A percentile compares a stretch with the other conserved stretches of the same genome.
Evolutionary conservation across 1,140 invertebrate genomes (phyloP).

Genomic region (Drosophila sulfurigaster): DNA sequence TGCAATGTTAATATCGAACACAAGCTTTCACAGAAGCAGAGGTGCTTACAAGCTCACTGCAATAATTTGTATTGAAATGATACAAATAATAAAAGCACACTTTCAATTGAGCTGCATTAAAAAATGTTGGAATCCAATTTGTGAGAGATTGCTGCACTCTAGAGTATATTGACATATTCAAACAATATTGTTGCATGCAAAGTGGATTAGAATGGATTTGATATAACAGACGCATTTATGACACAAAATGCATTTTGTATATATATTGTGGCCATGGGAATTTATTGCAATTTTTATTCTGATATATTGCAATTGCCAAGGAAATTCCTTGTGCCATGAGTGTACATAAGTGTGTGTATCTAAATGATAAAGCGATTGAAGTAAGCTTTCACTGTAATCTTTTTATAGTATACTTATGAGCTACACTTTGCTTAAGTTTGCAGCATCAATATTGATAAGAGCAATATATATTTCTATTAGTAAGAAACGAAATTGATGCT

Average conservation of each 20-base stretch:
- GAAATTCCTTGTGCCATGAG: not conserved
- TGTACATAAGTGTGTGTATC: constrained; percentile 9
- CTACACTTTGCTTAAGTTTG: not conserved
- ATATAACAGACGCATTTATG: constrained; percentile 29
- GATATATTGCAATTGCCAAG: constrained; percentile 7
- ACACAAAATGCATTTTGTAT: constrained; percentile 35
- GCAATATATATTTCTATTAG: not conserved
- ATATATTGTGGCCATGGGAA: constrained; percentile 20
- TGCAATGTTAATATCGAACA: constrained; percentile 21
- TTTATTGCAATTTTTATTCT: not conserved
- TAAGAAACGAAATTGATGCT: not conserved
- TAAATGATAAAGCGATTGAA: constrained; percentile 18
- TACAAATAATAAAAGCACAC: constrained; percentile 8
- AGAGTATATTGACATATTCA: constrained; percentile 31
- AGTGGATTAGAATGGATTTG: constrained; percentile 59
- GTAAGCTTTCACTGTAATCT: not conserved
- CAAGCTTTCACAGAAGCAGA: constrained; percentile 29
- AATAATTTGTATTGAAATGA: constrained; percentile 9
- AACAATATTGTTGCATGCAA: constrained; percentile 61
- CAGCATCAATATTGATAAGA: not conserved
- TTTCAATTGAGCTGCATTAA: constrained; percentile 45
- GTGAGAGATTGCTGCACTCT: not conserved
- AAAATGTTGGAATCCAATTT: constrained; percentile 48
- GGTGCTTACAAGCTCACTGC: constrained; percentile 16
- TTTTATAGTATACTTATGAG: constrained; percentile 32